Base-by-base conservation (phyloP, 2,888 invertebrate genomes). In the Orchesella flavescens region DNA sequence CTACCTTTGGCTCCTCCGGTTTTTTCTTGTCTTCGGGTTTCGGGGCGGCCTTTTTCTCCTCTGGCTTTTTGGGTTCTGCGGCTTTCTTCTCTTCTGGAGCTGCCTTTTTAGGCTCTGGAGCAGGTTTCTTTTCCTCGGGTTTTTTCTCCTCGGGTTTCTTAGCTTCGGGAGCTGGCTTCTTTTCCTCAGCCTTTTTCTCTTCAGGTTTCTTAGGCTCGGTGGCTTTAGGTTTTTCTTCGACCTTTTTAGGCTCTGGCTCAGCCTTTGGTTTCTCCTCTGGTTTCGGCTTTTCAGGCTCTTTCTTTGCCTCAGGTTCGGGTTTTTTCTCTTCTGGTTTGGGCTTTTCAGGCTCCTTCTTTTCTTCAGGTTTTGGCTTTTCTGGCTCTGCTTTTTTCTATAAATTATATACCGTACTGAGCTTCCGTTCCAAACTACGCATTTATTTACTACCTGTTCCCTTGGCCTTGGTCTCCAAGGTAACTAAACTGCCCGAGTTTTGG, bases 181-280 rank as follows among this genome's bases (percentile, higher is more conserved):
- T 89, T 79, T 90, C 88, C 87, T 90, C 86, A 57, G 87, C 79
- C 63, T 84, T 83, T 73, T 86, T 85, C 69, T 84, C 84, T 90
- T 87, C 91, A 87, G 90, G 90, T 89, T 90, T 90, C 89, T 92
- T 91, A 77, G 93, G 92, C 87, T 91, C 90, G 83, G 91, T 71
- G 24, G 72, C 91, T 34, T 24, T 43, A 43, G 65, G 15, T 43
- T 65, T 44, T 43, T 65, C 34, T 5, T 57, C 57, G 4, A 57
- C 88, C 76, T 88, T 84, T 80, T 87, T 68, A 34, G 85, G 81
- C 57, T 87, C 84, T 59, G n/a, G 15, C 24, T 61, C 24, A 2
- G 23, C 12, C 34, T 34, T 34, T 7, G 3, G 3, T 49, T 49
- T 49, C 44, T 65, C 19, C 24, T 61, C 61, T 4, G 61, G 61